Evolutionary conservation across 2,113 vertebrate species (phyloP).

Genomic region (Crocuta crocuta): DNA sequence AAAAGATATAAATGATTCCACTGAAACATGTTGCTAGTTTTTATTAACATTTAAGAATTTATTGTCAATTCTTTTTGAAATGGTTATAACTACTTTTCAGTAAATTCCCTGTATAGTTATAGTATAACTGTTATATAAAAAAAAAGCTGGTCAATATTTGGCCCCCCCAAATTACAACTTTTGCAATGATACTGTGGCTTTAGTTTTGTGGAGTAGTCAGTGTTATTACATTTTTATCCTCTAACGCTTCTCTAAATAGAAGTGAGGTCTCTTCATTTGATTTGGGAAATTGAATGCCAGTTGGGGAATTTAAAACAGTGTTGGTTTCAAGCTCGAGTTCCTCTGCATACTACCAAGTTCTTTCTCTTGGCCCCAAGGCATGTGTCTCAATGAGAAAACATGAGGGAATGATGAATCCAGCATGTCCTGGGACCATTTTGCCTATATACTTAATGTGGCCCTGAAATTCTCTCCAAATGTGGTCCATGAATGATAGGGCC

Average conservation of each 20-base stretch:
- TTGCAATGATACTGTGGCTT: neutral
- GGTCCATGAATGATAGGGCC: neutral
- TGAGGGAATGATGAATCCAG: neutral
- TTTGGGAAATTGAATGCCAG: constrained; percentile 40
- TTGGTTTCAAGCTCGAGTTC: constrained; percentile 37
- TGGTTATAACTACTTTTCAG: neutral
- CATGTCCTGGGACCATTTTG: neutral
- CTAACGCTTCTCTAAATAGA: constrained; percentile 34
- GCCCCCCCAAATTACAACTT: neutral
- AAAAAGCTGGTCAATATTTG: neutral
- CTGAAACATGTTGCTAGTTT: neutral
- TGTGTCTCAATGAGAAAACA: neutral
- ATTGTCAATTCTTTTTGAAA: neutral
- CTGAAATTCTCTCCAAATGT: neutral
- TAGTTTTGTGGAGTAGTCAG: constrained; percentile 1
- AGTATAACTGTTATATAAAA: too few species aligned
- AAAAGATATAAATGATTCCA: constrained; percentile 34
- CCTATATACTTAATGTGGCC: neutral
- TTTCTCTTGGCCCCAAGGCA: neutral
- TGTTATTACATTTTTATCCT: constrained; percentile 44
- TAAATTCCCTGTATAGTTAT: too few species aligned
- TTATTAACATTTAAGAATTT: constrained; percentile 9
- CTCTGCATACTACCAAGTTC: neutral
- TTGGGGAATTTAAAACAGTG: constrained; percentile 56
- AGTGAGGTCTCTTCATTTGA: constrained; percentile 31